Base-by-base conservation (phyloP, 2,888 invertebrate genomes). In the Drosophila setosimentum region DNA sequence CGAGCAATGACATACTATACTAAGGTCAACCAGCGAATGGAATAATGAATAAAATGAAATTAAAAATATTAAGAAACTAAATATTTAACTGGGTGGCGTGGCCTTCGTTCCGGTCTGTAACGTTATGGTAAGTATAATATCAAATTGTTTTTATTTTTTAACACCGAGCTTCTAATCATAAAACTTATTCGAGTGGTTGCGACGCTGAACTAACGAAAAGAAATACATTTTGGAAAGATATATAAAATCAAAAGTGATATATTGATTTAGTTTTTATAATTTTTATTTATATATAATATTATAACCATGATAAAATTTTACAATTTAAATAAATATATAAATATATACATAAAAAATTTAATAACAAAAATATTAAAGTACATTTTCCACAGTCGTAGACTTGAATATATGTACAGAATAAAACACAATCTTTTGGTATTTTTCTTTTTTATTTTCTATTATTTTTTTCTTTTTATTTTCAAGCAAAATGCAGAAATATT, bases 1-100 rank as follows among this genome's bases (percentile, higher is more conserved):
- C 73, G 51, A 67, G 74, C 68, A 78, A 54, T 51, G 75, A 67
- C 59, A 70, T 65, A 55, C 27, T 55, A 53, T 35, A 55, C 57
- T 37, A 76, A 72, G 33, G 64, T 79, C 68, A 62, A 62, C 62
- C 67, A 66, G 72, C 74, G 72, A 70, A 79, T 61, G 76, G 58
- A 70, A 70, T 87, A 70, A 85, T 67, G 72, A 81, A 84, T 77
- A 75, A 76, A 80, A 69, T 73, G 66, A 82, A 83, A 81, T 81
- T 86, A 82, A 81, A 58, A 40, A 83, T 77, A 89, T 76, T 71
- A 87, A 75, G 65, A 66, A 51, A 30, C 11, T 3, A 1, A 11
- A 24, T 48, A 13, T 37, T 50, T 48, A 1, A 27, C 11, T 57
- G 48, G 45, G 33, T 48, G 35, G 32, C 16, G 16, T 2, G 45